Evolutionary conservation across 2,888 invertebrate genomes (phyloP).

Genomic region (Habroteleia sp.): DNA sequence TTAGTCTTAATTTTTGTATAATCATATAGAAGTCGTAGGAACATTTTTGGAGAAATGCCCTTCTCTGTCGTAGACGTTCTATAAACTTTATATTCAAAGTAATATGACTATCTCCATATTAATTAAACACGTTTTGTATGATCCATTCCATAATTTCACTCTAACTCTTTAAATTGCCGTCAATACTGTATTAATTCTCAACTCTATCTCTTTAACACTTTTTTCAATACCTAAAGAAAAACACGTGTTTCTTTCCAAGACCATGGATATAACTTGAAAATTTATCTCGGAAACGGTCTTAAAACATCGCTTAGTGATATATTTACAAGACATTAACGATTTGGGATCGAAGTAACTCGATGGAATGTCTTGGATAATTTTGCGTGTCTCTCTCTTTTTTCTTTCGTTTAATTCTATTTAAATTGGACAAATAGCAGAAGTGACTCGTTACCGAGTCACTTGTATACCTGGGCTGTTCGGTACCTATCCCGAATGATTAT

Average conservation of each 20-base stretch:
- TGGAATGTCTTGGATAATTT: slow-evolving; percentile 49
- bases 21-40: no score
- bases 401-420: slow-evolving; percentile 48
- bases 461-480: slow-evolving; percentile 68
- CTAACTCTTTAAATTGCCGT: no score
- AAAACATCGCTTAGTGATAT: slow-evolving; percentile 51
- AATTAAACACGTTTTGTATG: no score
- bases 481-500: slow-evolving; percentile 75
- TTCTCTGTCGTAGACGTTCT: no score
- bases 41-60: no score
- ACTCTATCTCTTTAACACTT: no score
- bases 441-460: slow-evolving; percentile 65
- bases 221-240: slow-evolving; percentile 14
- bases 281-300: slow-evolving; percentile 46
- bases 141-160: no score
- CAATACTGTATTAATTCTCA: no score
- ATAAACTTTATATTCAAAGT: no score
- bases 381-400: slow-evolving; percentile 17
- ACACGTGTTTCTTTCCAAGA: slow-evolving; percentile 41
- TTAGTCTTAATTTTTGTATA: no score
- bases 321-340: slow-evolving; percentile 61
- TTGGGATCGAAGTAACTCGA: slow-evolving; percentile 44
- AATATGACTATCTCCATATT: no score
- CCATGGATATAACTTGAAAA: slow-evolving; percentile 22
- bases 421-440: slow-evolving; percentile 62